Evolutionary conservation across 2,797 vertebrate species (phyloP), one percentile per base, ranked within the genome.

Genomic region (Tokudaia tokunoshimensis): DNA sequence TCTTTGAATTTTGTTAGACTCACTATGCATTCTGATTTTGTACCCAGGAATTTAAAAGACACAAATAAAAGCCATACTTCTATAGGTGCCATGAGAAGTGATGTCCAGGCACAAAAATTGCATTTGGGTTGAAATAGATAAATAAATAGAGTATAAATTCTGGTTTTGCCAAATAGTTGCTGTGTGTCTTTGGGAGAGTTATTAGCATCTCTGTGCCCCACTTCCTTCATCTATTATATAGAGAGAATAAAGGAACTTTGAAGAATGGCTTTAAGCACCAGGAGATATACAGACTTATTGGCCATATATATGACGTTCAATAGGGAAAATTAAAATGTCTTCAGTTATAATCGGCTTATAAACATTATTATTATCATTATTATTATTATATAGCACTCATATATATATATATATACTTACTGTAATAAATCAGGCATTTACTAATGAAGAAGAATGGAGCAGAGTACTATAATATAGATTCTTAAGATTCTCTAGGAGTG

Each of bases 1-100:
- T 67, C 78, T 89, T 97, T 89, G 59, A 89, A 85, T 74, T 94
- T 63, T 85, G 6, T 76, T 63, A 10, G 84, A 76, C 31, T 52
- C 72, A 22, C 11, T 88, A 34, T 24, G 79, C 4, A 86, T 34
- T 70, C 29, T 57, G 59, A 89, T 79, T 70, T 86, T 24, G 4
- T 70, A 61, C 72, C 20, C n/a, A 92, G n/a, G 65, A 57, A 52
- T 89, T 83, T 52, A 85, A 15, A 93, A 95, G 55, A 52, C 44
- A 2, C 17, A 92, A 90, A 26, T 81, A 87, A 91, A 3, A 84
- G 80, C 7, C 14, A 12, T 22, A 8, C 2, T 78, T 96, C 34
- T 87, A 41, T 6, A 84, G 41, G 72, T 55, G 14, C 2, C 19
- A 65, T 61, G 17, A 79, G 57, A 91, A 67, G 78, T 0, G 3